Evolutionary conservation across 1,140 invertebrate species (phyloP), one percentile per base, ranked within the genome.

Genomic region (Megalopta genalis): DNA sequence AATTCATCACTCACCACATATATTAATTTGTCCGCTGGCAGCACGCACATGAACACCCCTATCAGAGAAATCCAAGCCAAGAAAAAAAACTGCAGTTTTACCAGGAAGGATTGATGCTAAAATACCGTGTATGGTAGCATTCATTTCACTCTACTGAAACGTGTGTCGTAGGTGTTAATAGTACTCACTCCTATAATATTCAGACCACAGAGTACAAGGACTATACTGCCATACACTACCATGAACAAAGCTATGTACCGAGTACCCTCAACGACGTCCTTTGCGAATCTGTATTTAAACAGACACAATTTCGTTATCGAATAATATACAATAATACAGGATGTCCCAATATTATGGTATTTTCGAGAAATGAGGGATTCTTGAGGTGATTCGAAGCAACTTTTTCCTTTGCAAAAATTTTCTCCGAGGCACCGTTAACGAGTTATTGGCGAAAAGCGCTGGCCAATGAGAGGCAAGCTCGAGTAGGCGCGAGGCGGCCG

Each of bases 11-110:
- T 80, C 63, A 89, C 88, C 54, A 71, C 64, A 23, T 85, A 49
- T 9, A 89, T 74, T 16, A 90, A 59, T 1, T 81, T 67, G 64
- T 90, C 88, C 0, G 87, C 84, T 52, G 89, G 87, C 82, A 79
- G 85, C 0, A 83, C 74, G 42, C 83, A 89, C 70, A 87, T 83
- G 54, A 89, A 88, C 0, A 90, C 84, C 32, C 86, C 86, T 1
- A 85, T 7, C 6, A 79, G 68, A 6, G 77, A 83, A 37, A 78
- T 77, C 2, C 59, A 23, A 12, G 70, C 59, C 37, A 88, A 74
- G 10, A 77, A 67, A 1, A 76, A 9, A 21, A 83, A 83, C 14
- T 88, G 87, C 8, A 85, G 18, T 42, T 88, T 88, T 2, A 87
- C 78, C 7, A 77, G 39, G 23, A 86, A 16, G 4, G 81, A 39